Evolutionary conservation across 2,113 vertebrate genomes (phyloP).

Genomic region (Amblyornis subalaris): DNA sequence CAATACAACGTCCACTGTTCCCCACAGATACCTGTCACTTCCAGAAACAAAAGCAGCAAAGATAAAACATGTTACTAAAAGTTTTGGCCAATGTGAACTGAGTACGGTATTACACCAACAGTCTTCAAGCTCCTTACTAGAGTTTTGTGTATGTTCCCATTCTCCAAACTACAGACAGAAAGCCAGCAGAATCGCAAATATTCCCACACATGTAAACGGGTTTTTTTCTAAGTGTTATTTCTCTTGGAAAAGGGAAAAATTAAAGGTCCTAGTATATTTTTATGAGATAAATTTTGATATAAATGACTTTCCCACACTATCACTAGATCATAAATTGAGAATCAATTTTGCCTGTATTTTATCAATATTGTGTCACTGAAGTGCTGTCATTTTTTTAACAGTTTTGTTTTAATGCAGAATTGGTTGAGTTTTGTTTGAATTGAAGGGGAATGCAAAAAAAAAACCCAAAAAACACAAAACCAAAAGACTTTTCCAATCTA

Average conservation of each 20-base stretch:
- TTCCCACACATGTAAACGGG: accelerated
- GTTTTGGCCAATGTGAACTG: accelerated
- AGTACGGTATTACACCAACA: neutral
- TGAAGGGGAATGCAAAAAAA: neutral
- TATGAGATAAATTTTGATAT: neutral
- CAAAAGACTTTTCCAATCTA: neutral
- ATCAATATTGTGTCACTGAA: neutral
- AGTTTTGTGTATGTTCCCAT: neutral
- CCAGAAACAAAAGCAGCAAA: neutral
- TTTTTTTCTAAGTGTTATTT: neutral
- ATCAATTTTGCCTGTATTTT: neutral
- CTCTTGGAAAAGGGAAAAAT: neutral
- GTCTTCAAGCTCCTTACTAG: neutral
- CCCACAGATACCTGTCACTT: accelerated
- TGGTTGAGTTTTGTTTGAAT: neutral
- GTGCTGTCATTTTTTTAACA: neutral
- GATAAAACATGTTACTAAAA: neutral
- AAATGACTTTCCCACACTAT: accelerated
- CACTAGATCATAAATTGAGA: neutral
- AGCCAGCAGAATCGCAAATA: accelerated
- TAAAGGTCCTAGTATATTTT: neutral
- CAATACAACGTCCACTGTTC: neutral
- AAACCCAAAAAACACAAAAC: too few species aligned
- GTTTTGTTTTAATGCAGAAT: neutral
- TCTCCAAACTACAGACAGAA: neutral